Percentiles rank a stretch among this genome's conserved stretches.
Evolutionary conservation across 2,113 vertebrate species (phyloP).

Genomic region (Aldabrachelys gigantea): DNA sequence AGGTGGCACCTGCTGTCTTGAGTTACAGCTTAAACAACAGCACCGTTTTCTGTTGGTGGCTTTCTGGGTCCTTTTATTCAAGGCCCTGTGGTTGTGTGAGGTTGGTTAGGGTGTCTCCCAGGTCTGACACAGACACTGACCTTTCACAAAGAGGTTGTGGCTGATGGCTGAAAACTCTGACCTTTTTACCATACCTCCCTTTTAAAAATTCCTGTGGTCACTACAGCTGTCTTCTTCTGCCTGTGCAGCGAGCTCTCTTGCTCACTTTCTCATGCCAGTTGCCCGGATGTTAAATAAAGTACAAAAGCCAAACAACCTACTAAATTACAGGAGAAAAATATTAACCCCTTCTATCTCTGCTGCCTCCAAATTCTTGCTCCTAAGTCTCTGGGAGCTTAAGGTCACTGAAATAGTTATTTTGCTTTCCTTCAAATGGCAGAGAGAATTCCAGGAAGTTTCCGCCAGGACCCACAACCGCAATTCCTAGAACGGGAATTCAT

Average conservation of each 20-base stretch:
- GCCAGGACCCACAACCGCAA: not conserved
- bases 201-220: constrained; percentile 68
- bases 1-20: not conserved
- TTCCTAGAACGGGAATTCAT: constrained; percentile 65
- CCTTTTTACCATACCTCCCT: constrained; percentile 58
- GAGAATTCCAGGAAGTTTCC: constrained; percentile 74
- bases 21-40: not conserved
- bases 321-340: constrained; percentile 61
- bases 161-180: constrained; percentile 54
- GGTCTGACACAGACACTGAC: not conserved
- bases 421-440: constrained; percentile 70
- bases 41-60: not conserved
- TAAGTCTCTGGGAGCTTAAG: constrained; percentile 30
- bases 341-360: constrained; percentile 7
- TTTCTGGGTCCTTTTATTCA: not conserved
- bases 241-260: constrained; percentile 14
- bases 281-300: not conserved
- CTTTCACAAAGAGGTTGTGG: constrained; percentile 34
- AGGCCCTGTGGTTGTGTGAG: not conserved
- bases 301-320: constrained; percentile 43
- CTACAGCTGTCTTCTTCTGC: constrained; percentile 40
- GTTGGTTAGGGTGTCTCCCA: not conserved
- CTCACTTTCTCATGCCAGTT: not conserved
- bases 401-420: constrained; percentile 58
- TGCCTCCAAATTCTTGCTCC: constrained; percentile 40